phyloP scores from a whole-genome alignment of 2,113 vertebrate genomes.

The Gavialis gangeticus region DNA sequence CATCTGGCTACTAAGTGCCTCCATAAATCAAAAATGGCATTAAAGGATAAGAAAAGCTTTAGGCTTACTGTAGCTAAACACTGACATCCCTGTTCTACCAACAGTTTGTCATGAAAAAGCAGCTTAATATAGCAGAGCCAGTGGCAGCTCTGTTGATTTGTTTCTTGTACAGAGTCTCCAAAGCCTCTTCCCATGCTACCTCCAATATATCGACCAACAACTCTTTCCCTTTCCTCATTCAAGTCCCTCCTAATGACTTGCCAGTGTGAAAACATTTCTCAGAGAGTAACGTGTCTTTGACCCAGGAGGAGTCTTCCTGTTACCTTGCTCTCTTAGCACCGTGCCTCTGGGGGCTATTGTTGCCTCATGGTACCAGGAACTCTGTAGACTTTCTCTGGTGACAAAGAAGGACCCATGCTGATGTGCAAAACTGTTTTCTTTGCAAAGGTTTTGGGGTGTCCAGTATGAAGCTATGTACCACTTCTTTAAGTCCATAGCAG shows the following conservation, averaged over 20 bases:
- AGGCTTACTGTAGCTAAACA: background rate
- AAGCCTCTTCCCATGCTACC: background rate
- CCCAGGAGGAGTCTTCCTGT: background rate
- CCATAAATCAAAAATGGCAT: conserved; percentile 56
- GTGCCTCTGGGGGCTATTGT: background rate
- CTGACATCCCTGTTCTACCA: background rate
- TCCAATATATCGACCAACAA: background rate
- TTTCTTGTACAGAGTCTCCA: background rate
- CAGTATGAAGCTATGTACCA: background rate
- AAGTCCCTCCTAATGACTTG: background rate
- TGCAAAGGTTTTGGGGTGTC: background rate
- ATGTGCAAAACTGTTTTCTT: background rate
- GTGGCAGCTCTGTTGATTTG: background rate
- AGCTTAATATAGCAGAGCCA: background rate
- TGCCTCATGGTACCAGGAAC: background rate
- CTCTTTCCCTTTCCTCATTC: background rate
- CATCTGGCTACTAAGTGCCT: conserved; percentile 54
- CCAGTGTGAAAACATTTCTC: background rate
- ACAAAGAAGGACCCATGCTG: background rate
- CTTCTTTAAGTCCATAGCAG: background rate
- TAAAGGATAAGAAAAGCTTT: conserved; percentile 41
- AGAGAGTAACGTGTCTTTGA: background rate
- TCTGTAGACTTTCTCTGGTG: background rate
- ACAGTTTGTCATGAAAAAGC: background rate
- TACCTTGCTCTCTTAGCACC: background rate